These are phyloP conservation scores for Trematomus bernacchii DNA, from an alignment of 2,797 vertebrate genomes.

Conservation along the genomic window DNA sequence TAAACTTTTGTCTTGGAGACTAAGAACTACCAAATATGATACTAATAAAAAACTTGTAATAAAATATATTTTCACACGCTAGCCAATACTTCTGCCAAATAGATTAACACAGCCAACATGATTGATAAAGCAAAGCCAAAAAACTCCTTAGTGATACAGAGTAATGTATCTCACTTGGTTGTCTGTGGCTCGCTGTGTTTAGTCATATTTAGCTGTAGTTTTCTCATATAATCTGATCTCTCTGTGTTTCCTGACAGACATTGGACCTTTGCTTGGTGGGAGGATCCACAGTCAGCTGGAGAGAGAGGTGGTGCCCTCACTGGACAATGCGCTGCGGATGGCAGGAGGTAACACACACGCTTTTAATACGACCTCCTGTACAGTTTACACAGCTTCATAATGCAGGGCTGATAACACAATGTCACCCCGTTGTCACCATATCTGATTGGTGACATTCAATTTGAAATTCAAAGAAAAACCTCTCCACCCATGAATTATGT, in stretches of 20 bases:
- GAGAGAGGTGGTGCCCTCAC: constrained; percentile 89
- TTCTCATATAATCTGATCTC: constrained; percentile 5
- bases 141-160: too few species aligned
- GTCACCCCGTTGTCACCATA: neutral
- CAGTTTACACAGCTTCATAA: neutral
- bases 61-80: too few species aligned
- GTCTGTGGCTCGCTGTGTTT: neutral
- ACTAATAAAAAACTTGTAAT: too few species aligned
- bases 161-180: constrained; percentile 4
- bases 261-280: constrained; percentile 89
- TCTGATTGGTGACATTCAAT: neutral
- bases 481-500: neutral
- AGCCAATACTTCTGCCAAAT: too few species aligned
- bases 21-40: too few species aligned
- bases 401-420: neutral
- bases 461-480: neutral
- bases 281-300: constrained; percentile 89
- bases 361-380: neutral
- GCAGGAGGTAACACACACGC: constrained; percentile 86
- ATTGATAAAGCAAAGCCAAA: too few species aligned
- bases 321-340: constrained; percentile 89
- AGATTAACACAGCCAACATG: too few species aligned
- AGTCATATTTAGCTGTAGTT: neutral
- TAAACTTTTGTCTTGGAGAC: too few species aligned
- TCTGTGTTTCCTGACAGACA: constrained; percentile 81